Evolutionary conservation across 2,797 vertebrate genomes (phyloP), one percentile per base, ranked within the genome.

Genomic region (Megalops cyprinoides): DNA sequence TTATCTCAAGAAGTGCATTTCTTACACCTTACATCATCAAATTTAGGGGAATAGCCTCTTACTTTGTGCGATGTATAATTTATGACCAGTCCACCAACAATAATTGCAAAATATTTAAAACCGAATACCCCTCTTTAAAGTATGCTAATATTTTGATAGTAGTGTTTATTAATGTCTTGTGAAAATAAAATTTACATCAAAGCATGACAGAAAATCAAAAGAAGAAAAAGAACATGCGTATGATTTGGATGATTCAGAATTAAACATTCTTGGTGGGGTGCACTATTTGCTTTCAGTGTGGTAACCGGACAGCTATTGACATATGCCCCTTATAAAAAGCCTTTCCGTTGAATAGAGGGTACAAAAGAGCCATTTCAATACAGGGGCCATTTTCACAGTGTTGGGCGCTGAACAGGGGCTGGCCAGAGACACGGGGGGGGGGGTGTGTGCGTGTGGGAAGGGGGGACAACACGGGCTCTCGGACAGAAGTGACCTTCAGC

Each of bases 401-500:
- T n/a, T n/a, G n/a, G n/a, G n/a, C 88, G 91, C 89, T 76, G 85
- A 93, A 83, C 86, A 92, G 93, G 92, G 93, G 76, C 85, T 88
- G 87, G 89, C 87, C 91, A 91, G 93, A 82, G 93, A n/a, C 92
- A 92, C 94, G 95, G 91, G 92, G 91, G 87, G 93, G 95, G 89
- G 91, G 92, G n/a, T 90, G 88, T n/a, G 95, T n/a, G 93, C 94
- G 93, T 92, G 84, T 92, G 90, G 87, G 91, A 93, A 93, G 91
- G 93, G 93, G 93, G 85, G 91, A 89, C 87, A 92, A 94, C 95
- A 92, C 94, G 95, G 92, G 92, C 94, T 95, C 94, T 95, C 93
- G 95, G 93, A 96, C 95, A 96, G 97, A 98, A 98, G 97, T 98
- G 97, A 97, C 96, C 96, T 97, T 97, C 95, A 95, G 94, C 96